Percentiles rank a stretch among this genome's conserved stretches.
Evolutionary conservation across 2,797 vertebrate species (phyloP).

Genomic region (Enteromius anoplus): DNA sequence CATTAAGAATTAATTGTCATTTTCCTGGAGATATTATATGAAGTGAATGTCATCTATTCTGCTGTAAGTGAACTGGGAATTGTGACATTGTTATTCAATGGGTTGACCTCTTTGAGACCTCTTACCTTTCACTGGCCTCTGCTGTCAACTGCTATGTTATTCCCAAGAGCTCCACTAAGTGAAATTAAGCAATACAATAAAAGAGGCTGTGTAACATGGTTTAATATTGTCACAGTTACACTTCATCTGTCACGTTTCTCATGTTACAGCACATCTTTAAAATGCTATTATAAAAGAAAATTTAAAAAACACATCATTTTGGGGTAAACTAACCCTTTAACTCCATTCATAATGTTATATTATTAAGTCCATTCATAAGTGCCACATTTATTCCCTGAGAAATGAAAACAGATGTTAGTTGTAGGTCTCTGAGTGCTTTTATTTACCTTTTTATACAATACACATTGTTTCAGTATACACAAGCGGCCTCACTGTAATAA

Average conservation of each 20-base stretch:
- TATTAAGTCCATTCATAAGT: not conserved
- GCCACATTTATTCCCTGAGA: not conserved
- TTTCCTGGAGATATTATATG: not conserved
- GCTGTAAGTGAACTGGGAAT: not conserved
- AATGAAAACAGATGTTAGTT: not conserved
- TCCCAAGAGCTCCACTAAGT: conserved; percentile 1
- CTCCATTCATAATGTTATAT: not conserved
- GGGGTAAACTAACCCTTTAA: not conserved
- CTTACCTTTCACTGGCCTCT: not conserved
- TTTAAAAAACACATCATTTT: not conserved
- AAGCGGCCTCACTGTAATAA: not conserved
- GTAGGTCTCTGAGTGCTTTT: not conserved
- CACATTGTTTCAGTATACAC: not conserved
- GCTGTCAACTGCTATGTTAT: not conserved
- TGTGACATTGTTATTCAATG: not conserved
- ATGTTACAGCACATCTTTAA: not conserved
- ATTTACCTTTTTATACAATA: not conserved
- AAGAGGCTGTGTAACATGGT: not conserved
- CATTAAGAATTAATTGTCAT: not conserved
- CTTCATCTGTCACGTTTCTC: not conserved
- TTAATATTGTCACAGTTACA: not conserved
- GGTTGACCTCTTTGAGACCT: conserved; percentile 14
- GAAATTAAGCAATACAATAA: not conserved
- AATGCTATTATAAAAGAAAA: not conserved
- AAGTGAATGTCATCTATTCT: not conserved